Evolutionary conservation across 2,888 invertebrate species (phyloP), one percentile per base, ranked within the genome.

Genomic region (Erebia ligea): DNA sequence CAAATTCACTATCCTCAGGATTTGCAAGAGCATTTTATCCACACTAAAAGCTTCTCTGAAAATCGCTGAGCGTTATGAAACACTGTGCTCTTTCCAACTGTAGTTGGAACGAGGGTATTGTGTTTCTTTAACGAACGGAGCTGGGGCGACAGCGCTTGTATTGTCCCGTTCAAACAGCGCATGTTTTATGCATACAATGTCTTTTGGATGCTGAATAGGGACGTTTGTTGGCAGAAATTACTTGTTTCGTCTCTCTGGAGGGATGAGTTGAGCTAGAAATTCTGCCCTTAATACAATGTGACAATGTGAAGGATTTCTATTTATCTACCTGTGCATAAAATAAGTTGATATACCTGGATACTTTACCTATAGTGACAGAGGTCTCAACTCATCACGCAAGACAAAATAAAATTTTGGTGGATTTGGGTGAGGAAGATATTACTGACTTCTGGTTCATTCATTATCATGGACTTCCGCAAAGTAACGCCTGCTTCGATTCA

Each of bases 101-200:
- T 75, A 75, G 74, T 73, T 70, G 73, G 61, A 70, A 68, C 72
- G 72, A 64, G 61, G 65, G 73, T 74, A 77, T 74, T 77, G 74
- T 73, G 73, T 75, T 72, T 74, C 73, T 77, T 74, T 75, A 74
- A 75, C 75, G 68, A 81, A 81, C 81, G 80, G 76, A 80, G 83
- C 81, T 86, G 83, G 85, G 85, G 85, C 83, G 84, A 85, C 86
- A 85, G 84, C 81, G 80, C 79, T 77, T 81, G 78, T 80, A 83
- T 87, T 88, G 87, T 90, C 85, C 85, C 79, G 77, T 79, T 76
- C 86, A 87, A 89, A 86, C 84, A 85, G 73, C 77, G 81, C 81
- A 88, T 90, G 84, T 84, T 84, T 90, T 90, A 89, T 90, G 89
- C 89, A 90, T 88, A 77, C 73, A 78, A 78, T 81, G 81, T 84